A percentile compares a stretch with the other conserved stretches of the same genome.
These are phyloP conservation scores for Diaperis boleti DNA, from an alignment of 2,888 invertebrate genomes.

Conservation along the genomic window DNA sequence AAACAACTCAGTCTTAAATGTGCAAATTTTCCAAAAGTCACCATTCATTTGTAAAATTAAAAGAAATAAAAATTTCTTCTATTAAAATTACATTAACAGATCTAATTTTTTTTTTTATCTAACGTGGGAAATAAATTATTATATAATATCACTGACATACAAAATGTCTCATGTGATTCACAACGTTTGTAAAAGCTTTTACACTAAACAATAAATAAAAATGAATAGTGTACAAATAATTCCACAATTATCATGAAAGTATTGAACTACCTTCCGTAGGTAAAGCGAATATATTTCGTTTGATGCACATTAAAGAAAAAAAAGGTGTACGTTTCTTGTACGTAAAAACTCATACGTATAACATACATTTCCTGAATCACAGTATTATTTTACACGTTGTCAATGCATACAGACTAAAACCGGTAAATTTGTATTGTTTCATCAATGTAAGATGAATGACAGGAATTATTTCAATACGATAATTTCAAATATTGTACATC, in stretches of 20 bases:
- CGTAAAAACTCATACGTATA: slow-evolving; percentile 20
- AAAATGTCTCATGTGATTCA: slow-evolving; percentile 32
- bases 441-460: neutral
- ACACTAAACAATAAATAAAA: slow-evolving; percentile 5
- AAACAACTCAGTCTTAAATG: slow-evolving; percentile 44
- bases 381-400: slow-evolving; percentile 19
- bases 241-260: too few relatives aligned
- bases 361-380: slow-evolving; percentile 30
- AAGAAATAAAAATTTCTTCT: slow-evolving; percentile 38
- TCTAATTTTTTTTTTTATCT: slow-evolving; percentile 21
- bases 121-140: slow-evolving; percentile 38
- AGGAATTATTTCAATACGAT: neutral
- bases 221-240: too few relatives aligned
- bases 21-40: slow-evolving; percentile 1
- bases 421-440: neutral
- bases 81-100: neutral
- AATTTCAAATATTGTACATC: too few relatives aligned
- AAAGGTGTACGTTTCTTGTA: too few relatives aligned
- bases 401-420: slow-evolving; percentile 6
- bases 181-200: slow-evolving; percentile 11
- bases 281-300: slow-evolving; percentile 10
- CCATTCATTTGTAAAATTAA: slow-evolving; percentile 3
- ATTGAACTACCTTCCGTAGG: neutral
- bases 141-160: slow-evolving; percentile 36
- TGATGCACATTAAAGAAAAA: too few relatives aligned